Base-by-base conservation (phyloP, 2,888 invertebrate species). In the Cheilosia scutellata region DNA sequence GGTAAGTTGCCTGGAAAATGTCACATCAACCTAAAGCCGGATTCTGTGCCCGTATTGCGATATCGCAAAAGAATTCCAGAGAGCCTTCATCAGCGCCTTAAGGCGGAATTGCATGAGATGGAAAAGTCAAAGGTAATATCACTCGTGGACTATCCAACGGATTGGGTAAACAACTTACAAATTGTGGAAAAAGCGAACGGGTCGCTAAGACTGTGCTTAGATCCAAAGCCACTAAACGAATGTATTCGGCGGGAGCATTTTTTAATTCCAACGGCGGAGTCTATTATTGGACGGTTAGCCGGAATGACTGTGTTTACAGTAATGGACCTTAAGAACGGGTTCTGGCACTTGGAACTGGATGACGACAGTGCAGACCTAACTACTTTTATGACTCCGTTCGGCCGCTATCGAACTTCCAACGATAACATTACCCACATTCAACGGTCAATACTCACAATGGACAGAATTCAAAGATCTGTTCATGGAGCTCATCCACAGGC, bases 161-260 rank as follows among this genome's bases (percentile, higher is more conserved):
- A 87, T 47, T 87, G 86, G 87, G 71, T 80, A 16, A 87, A 84
- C 40, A 76, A 78, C 20, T 49, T 77, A 7, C 76, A 87, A 75
- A 83, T 87, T 42, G 83, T 86, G 27, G 87, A 86, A 42, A 88
- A 87, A 16, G 51, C 84, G 9, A 66, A 78, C 66, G 80, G 86
- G 2, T 51, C 75, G n/a, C 58, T 88, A 13, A 75, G 87, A 5
- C 66, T 87, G 42, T 87, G 80, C 47, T 31, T 88, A 13, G 87
- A 87, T 78, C 87, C 86, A 13, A 71, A 87, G 20, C 87, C 89
- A 90, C 16, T n/a, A 16, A 44, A 90, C 77, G 60, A 60, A 7
- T 87, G 86, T 20, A 89, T 90, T 58, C 82, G 88, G 57, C 58
- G 89, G 0, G 88, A 88, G 68, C 87, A 90, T 70, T 89, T 88